Base-by-base conservation (phyloP, 2,113 vertebrate species). In the Corynorhinus townsendii region DNA sequence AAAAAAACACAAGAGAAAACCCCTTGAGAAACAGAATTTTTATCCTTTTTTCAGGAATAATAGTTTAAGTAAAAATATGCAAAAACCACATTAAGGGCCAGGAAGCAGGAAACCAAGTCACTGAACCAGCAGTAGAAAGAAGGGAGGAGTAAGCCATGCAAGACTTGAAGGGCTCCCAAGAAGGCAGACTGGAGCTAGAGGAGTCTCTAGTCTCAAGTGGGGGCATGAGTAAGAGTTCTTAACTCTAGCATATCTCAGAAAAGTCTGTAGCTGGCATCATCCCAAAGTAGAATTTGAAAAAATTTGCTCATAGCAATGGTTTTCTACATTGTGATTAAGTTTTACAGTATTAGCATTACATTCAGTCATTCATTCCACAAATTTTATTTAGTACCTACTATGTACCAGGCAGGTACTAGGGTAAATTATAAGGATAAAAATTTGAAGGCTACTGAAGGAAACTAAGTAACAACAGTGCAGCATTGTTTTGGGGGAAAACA, bases 21-120 rank as follows among this genome's bases (percentile, higher is more conserved):
- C 22, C 33, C 2, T 95, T 52, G 6, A 80, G n/a, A 71, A 92
- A 84, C 24, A 24, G 4, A 35, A 68, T 40, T 59, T 33, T 79
- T 62, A 28, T 26, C 47, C 11, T 86, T 86, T 83, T 64, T 66
- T 92, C 35, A 84, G 30, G 71, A 86, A 3, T 3, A 22, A 30
- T n/a, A 24, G 14, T 94, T 91, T 45, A n/a, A 86, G 72, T 49
- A 71, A 82, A 96, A 92, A 90, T 40, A 56, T n/a, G 6, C 33
- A 14, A 96, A 91, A 93, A 89, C 7, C 72, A 69, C 16, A 9
- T 4, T 86, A 43, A 93, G 35, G 11, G 0, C 43, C 47, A 47
- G 43, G 49, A 93, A 83, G 38, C 33, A 86, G 33, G 30, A 90
- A 92, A 77, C 20, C n/a, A 90, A 79, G 38, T 79, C 54, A 73